Evolutionary conservation across 2,888 invertebrate genomes (phyloP), one percentile per base, ranked within the genome.

Genomic region (Limenitis camilla): DNA sequence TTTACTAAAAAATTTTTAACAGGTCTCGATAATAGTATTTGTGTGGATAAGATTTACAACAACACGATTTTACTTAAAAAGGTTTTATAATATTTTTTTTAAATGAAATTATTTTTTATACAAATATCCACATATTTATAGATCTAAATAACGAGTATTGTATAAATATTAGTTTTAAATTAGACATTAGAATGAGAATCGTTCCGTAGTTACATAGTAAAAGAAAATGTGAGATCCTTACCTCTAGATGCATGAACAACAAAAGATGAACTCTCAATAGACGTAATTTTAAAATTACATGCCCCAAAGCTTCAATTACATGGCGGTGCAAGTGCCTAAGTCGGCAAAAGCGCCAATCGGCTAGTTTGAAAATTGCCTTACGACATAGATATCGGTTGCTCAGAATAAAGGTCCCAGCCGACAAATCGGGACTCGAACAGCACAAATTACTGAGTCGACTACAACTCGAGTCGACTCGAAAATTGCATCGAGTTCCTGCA

Each of bases 271-370:
- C 75, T 74, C 78, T 80, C 74, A 78, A 81, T 81, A 74, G 71
- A 62, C 71, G 79, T 78, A 81, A 84, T 85, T 82, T 84, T 73
- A 74, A 83, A 84, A 85, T 82, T 79, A 78, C 78, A 74, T 78
- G 81, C 81, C 78, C 67, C 71, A 78, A 46, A 79, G 78, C 76
- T 68, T 76, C 78, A 78, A 81, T 82, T 81, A 81, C 73, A 62
- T 67, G 63, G 71, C 68, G 74, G 66, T 67, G 68, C 68, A 62
- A 61, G 71, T 59, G 73, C 72, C 68, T 72, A 67, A 45, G 64
- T 65, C 65, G 68, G 67, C 66, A 63, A 72, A 75, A 73, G 71
- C 69, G 68, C 78, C 77, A 76, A 81, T 78, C 74, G 71, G 60
- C 63, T 59, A 61, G 60, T 71, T 71, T 71, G 76, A 72, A 85